Base-by-base conservation (phyloP, 2,797 vertebrate genomes). In the Chaenodraco wilsoni region DNA sequence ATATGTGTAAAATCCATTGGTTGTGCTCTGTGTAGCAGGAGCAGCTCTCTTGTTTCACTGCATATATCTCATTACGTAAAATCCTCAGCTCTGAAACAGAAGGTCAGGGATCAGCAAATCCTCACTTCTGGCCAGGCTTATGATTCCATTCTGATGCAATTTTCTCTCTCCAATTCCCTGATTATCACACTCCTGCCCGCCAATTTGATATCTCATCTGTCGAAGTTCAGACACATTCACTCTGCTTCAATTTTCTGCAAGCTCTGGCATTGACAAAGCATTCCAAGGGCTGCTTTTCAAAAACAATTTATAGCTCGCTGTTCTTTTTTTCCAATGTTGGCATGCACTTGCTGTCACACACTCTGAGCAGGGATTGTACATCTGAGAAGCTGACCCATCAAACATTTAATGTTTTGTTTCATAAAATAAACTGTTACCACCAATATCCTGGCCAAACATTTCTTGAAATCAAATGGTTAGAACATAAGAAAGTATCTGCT, bases 91-190 rank as follows among this genome's bases (percentile, higher is more conserved):
- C 88, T 91, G 85, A 94, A 93, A 91, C 92, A 90, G 88, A 93
- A 92, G 93, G 92, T 95, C 94, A 94, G 84, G 89, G 90, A 91
- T 94, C 90, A 92, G 92, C 88, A 91, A 92, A 94, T 93, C 89
- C 86, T 81, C 87, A 87, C 84, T 89, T 80, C 89, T 89, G 85
- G 87, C 86, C 82, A 70, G 82, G 90, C 89, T 93, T 92, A 90
- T 90, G 84, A 92, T 91, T 92, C 88, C 87, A 91, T 91, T 93
- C 89, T 90, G 89, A 94, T 94, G 91, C 90, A 90, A 92, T 93
- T 92, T 91, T 87, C 84, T 68, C 76, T 90, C 87, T 91, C 83
- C 88, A 83, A 84, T 89, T 91, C 89, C 81, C 84, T 92, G 90
- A 92, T 90, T 90, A 88, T 90, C 87, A 90, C 87, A 88, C 79